A percentile compares a stretch with the other conserved stretches of the same genome.
These are phyloP conservation scores for Crossaster papposus DNA, from an alignment of 53 echinoderm and acorn worm genomes.

Conservation along the genomic window DNA sequence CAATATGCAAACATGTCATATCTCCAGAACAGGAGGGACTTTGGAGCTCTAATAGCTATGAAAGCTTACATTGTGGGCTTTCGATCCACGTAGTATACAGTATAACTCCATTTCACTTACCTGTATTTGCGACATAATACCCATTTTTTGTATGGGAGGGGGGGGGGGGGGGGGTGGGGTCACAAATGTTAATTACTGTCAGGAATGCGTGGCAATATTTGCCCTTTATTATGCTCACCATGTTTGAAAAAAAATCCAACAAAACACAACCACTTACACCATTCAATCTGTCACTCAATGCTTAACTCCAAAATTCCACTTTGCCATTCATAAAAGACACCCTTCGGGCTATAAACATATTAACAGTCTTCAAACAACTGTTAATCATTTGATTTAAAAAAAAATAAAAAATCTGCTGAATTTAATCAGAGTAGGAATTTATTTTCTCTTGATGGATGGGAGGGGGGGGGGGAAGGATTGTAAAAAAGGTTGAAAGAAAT, in stretches of 20 bases:
- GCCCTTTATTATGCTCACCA: conserved; percentile 10
- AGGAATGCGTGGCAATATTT: conserved; percentile 35
- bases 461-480: background rate
- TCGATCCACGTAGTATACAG: no score
- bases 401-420: conserved; percentile 49
- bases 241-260: background rate
- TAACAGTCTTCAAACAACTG: background rate
- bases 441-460: background rate
- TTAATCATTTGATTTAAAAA: background rate
- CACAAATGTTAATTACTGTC: conserved; percentile 10
- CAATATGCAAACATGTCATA: no score
- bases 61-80: no score
- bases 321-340: conserved; percentile 22
- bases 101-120: no score
- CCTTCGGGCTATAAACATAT: conserved; percentile 28
- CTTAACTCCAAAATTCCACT: background rate
- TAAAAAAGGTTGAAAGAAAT: conserved; percentile 21
- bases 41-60: no score
- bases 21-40: no score
- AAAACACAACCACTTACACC: conserved; percentile 1
- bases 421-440: conserved; percentile 17
- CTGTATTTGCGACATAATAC: no score
- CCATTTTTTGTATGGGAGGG: no score
- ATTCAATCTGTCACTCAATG: conserved; percentile 2
- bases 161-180: no score